These are phyloP conservation scores for Macrocentrus cingulum DNA, from an alignment of 1,140 invertebrate species.

Conservation along the genomic window DNA sequence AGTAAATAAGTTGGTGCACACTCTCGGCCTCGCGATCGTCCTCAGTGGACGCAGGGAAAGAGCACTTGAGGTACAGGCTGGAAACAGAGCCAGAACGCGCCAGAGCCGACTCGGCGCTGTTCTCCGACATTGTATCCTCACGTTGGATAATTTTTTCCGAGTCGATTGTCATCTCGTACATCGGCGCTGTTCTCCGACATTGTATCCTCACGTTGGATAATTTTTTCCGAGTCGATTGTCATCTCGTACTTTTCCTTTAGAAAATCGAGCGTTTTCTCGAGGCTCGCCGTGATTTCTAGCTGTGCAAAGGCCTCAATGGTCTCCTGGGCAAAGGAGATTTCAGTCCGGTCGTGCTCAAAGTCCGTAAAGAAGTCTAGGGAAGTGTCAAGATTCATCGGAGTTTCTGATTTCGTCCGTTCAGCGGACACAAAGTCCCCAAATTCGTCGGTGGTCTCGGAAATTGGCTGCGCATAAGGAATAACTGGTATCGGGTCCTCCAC, in stretches of 20 bases:
- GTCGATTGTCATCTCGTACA: no score
- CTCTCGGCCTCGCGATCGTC: no score
- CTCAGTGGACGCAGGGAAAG: no score
- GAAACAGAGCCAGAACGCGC: no score
- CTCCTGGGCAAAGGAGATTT: slow-evolving; percentile 40
- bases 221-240: slow-evolving; percentile 46
- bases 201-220: slow-evolving; percentile 48
- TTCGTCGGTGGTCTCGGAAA: slow-evolving; percentile 50
- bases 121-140: no score
- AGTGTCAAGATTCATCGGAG: slow-evolving; percentile 26
- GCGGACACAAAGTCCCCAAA: slow-evolving; percentile 65
- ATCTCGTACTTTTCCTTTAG: slow-evolving; percentile 41
- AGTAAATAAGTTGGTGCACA: no score
- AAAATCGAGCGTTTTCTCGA: slow-evolving; percentile 29
- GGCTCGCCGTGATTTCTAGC: slow-evolving; percentile 42
- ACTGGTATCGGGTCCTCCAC: slow-evolving; percentile 39
- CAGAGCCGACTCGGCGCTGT: no score
- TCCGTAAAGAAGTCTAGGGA: slow-evolving; percentile 51
- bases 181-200: no score
- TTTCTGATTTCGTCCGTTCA: slow-evolving; percentile 36
- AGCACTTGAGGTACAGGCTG: no score
- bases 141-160: no score
- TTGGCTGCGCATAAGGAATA: slow-evolving; percentile 24
- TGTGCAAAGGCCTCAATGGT: slow-evolving; percentile 51
- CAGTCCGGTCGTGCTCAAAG: slow-evolving; percentile 38